Evolutionary conservation across 2,888 invertebrate species (phyloP).

Genomic region (Watsonalla binaria): DNA sequence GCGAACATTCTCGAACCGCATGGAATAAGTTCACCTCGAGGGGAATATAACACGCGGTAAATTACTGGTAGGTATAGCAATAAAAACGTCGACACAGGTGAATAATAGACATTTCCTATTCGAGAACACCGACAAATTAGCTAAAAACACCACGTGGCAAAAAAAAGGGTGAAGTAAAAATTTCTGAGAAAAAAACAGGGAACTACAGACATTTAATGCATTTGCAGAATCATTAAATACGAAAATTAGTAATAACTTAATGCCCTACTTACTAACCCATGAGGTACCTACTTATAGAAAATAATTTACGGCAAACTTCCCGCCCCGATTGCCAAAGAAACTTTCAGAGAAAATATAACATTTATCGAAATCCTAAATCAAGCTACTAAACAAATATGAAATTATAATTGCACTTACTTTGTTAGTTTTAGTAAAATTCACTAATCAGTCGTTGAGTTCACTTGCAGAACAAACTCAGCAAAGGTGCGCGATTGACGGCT

Average conservation of each 20-base stretch:
- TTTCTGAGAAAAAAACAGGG: no score
- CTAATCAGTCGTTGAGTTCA: constrained; percentile 52
- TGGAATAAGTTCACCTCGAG: constrained; percentile 8
- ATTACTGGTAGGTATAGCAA: not conserved
- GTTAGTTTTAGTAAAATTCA: constrained; percentile 37
- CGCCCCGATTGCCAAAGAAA: not conserved
- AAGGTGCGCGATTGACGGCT: constrained; percentile 74
- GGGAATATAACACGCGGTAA: not conserved
- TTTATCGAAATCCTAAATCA: constrained; percentile 1
- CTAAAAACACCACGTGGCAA: no score
- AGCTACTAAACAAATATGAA: constrained; percentile 2
- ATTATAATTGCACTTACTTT: constrained; percentile 48
- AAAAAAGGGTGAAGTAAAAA: not conserved
- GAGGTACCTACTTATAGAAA: constrained; percentile 5
- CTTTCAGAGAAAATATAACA: not conserved
- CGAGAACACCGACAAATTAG: no score
- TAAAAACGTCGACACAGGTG: not conserved
- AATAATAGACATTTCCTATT: constrained; percentile 2
- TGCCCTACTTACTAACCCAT: no score
- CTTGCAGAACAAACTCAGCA: constrained; percentile 62
- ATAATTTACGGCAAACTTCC: constrained; percentile 6
- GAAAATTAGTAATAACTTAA: no score
- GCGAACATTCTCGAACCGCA: constrained; percentile 48
- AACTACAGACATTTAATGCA: no score
- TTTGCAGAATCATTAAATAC: no score